Evolutionary conservation across 1,140 invertebrate species (phyloP).

Genomic region (Eupristina koningsbergeri): DNA sequence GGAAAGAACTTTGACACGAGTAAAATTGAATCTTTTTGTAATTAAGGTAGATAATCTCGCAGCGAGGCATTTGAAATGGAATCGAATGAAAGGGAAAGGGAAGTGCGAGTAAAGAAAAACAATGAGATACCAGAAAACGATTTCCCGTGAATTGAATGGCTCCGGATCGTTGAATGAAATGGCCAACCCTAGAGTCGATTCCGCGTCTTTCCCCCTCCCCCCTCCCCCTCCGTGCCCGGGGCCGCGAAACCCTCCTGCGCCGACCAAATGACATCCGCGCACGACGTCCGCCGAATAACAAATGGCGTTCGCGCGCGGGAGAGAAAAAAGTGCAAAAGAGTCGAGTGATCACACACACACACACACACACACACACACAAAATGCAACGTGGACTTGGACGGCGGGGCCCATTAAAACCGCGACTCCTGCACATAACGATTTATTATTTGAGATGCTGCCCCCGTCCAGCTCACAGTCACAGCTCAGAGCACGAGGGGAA

Average conservation of each 20-base stretch:
- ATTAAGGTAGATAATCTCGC: slow-evolving; percentile 1
- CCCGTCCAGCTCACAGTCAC: too few species aligned
- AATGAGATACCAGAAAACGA: not conserved
- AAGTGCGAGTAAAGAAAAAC: too few species aligned
- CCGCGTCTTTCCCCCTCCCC: too few species aligned
- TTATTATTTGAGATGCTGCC: slow-evolving; percentile 8
- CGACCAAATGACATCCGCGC: not conserved
- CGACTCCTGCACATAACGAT: not conserved
- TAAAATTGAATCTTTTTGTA: slow-evolving; percentile 6
- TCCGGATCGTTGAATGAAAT: not conserved
- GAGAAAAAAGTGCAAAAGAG: not conserved
- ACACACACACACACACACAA: too few species aligned
- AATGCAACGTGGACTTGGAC: not conserved
- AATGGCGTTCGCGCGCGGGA: not conserved
- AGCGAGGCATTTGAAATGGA: not conserved
- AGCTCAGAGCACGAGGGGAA: too few species aligned
- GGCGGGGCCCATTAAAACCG: not conserved
- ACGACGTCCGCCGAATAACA: slow-evolving; percentile 13
- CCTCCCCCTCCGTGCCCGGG: too few species aligned
- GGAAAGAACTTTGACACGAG: not conserved
- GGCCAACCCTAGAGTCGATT: not conserved
- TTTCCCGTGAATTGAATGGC: not conserved
- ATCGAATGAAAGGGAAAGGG: not conserved
- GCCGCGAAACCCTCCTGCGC: not conserved
- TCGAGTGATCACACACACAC: not conserved